Base-by-base conservation (phyloP, 2,888 invertebrate species). In the Dromius quadrimaculatus region DNA sequence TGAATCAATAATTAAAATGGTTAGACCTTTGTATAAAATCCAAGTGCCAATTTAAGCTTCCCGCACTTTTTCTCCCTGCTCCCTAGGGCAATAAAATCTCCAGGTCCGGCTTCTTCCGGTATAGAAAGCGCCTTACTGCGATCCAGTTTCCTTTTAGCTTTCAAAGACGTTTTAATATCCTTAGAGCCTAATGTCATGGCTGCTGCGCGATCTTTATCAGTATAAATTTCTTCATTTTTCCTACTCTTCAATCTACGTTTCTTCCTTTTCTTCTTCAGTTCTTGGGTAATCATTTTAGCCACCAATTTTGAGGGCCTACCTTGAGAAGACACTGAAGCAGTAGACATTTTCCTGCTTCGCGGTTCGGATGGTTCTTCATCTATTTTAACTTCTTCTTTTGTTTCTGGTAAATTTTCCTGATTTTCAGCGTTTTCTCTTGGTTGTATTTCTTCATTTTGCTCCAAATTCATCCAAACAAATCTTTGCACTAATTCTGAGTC, bases 141-240 rank as follows among this genome's bases (percentile, higher is more conserved):
- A 78, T 94, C 94, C 73, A 92, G 89, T 74, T 91, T 89, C 76
- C 92, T 87, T 78, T 94, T 95, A 75, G 92, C 84, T 78, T 89
- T 92, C 73, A 94, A 82, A 32, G 92, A 93, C 74, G 92, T 91
- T 78, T 95, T 95, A 73, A 95, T 95, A 79, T 95, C 95, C 73
- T 88, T 90, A n/a, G 89, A 90, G 0, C 93, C 93, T 87, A 92
- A 87, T 77, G 93, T 92, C 11, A 94, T 94, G 0, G 95, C 94
- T 0, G 95, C 95, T 0, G 95, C 95, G 3, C 95, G 85, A 79
- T 95, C 95, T 78, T 95, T 95, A 79, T 95, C 95, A 15, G 94
- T 95, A 78, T 94, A 95, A 17, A 92, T 82, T 78, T 95, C 95
- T 75, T 94, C 93, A 71, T 83, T 79, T 74, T 74, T 75, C 15